These are phyloP conservation scores for Drosophila trichaetosa DNA, from an alignment of 2,888 invertebrate species.

Conservation along the genomic window DNA sequence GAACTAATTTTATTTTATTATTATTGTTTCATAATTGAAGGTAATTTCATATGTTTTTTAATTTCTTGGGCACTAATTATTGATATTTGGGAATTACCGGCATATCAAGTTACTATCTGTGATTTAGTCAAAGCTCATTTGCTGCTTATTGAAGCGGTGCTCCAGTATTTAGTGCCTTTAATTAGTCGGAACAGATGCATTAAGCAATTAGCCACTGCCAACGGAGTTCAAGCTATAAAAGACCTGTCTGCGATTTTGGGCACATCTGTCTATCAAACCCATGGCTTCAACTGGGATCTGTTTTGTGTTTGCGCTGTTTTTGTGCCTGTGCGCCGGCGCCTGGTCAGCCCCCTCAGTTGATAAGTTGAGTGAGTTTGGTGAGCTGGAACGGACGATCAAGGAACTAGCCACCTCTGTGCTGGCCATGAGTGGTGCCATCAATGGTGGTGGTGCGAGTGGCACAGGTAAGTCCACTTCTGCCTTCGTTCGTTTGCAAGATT, in stretches of 20 bases:
- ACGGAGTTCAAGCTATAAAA: slow-evolving; percentile 31
- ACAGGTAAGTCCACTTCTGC: slow-evolving; percentile 5
- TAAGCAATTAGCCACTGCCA: background rate
- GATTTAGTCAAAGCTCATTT: slow-evolving; percentile 48
- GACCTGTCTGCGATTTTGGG: background rate
- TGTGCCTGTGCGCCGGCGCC: slow-evolving; percentile 16
- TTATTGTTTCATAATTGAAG: background rate
- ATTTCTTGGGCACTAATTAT: background rate
- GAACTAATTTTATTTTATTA: background rate
- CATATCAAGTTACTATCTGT: background rate
- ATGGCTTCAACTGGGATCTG: slow-evolving; percentile 42
- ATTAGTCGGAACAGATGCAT: slow-evolving; percentile 49
- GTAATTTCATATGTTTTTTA: background rate
- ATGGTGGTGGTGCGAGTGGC: background rate
- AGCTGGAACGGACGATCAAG: slow-evolving; percentile 61
- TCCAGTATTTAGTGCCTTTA: slow-evolving; percentile 27
- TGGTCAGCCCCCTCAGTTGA: slow-evolving; percentile 57
- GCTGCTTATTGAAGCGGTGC: slow-evolving; percentile 39
- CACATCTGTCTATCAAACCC: background rate
- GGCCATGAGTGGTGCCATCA: slow-evolving; percentile 43
- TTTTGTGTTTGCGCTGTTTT: slow-evolving; percentile 21
- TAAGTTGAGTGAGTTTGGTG: slow-evolving; percentile 48
- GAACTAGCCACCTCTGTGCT: slow-evolving; percentile 65
- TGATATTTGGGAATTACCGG: background rate
- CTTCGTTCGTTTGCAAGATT: no score